Evolutionary conservation across 2,797 vertebrate species (phyloP).

Genomic region (Falco peregrinus): DNA sequence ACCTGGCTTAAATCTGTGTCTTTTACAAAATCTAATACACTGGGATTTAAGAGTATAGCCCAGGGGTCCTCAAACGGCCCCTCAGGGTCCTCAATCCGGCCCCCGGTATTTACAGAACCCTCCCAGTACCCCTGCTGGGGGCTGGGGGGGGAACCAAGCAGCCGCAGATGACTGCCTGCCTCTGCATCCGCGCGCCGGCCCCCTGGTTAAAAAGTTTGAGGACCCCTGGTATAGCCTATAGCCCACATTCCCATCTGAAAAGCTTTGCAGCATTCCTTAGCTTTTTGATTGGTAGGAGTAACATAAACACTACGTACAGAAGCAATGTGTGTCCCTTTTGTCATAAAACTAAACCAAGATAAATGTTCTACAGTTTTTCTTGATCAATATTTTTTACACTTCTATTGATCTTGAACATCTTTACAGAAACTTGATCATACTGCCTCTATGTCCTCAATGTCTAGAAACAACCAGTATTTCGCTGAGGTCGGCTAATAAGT

Average conservation of each 20-base stretch:
- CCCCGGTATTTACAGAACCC: too few species aligned
- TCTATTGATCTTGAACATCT: neutral
- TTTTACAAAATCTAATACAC: neutral
- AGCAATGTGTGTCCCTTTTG: neutral
- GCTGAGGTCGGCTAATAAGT: neutral
- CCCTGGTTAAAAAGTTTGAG: too few species aligned
- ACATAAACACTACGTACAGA: fast-evolving
- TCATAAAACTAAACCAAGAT: neutral
- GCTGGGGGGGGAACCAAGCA: too few species aligned
- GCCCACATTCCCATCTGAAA: neutral
- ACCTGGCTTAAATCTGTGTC: neutral
- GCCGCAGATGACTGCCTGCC: too few species aligned
- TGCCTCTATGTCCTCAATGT: neutral
- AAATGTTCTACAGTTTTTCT: neutral
- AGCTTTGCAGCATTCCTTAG: neutral
- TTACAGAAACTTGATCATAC: neutral
- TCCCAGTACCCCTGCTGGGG: too few species aligned
- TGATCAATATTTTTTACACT: neutral
- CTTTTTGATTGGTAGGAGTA: neutral
- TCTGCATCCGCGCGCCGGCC: too few species aligned
- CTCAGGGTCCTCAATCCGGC: too few species aligned
- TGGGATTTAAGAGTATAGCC: neutral
- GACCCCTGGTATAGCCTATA: neutral
- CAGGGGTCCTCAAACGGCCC: too few species aligned
- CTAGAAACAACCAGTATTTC: neutral